Evolutionary conservation across 2,113 vertebrate species (phyloP), one percentile per base, ranked within the genome.

Genomic region (Himantopus leucocephalus): DNA sequence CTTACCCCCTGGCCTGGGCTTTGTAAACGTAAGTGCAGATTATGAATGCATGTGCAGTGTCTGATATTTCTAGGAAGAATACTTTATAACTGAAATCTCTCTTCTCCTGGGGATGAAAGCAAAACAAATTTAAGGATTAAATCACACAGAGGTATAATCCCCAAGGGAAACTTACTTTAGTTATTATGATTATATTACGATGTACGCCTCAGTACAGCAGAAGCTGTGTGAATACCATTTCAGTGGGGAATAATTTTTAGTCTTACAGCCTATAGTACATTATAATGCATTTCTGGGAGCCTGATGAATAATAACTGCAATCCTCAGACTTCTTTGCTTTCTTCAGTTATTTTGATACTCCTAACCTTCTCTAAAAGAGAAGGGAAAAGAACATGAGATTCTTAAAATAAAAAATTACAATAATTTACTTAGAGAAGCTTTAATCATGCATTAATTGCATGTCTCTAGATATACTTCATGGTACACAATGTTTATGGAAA

Each of bases 121-220:
- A 97, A 98, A 98, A 97, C 97, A 96, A 98, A 98, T 98, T 97
- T 98, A 97, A 97, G 98, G 96, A 98, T 98, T 98, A 98, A 98
- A 98, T 98, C 98, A 98, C 96, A 97, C 92, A 86, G 97, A 97
- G 97, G 97, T 97, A 97, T 97, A 98, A 97, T 96, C 96, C 96
- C 96, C 98, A 85, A 92, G 97, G 97, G 98, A 97, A 97, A 93
- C 96, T 97, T 97, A 94, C 95, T 97, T 97, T 96, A 97, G 96
- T 97, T 98, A 98, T 98, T 97, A 82, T 97, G 97, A 98, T 97
- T 98, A 97, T 98, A 97, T 96, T 98, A 92, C 88, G 4, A 92
- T 82, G 94, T 96, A 90, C 34, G 83, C 95, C 70, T 26, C 88
- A 45, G 88, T 97, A 95, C 92, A 97, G 97, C 97, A 96, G 98